phyloP scores from a whole-genome alignment of 2,888 invertebrate genomes.

The Heliconius sara region DNA sequence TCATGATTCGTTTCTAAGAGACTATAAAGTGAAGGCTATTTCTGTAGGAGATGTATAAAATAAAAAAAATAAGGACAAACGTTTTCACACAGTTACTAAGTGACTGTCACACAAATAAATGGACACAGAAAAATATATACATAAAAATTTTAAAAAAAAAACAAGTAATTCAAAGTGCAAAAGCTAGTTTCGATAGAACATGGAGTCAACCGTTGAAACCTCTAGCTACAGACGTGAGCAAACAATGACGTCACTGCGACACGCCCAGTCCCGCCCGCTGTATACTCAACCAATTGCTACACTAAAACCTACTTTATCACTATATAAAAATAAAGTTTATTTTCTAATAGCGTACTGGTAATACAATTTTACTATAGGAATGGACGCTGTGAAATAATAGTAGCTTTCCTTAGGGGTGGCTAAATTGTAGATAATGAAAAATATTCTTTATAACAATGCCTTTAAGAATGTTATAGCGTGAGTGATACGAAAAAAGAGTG shows the following conservation, averaged over 20 bases:
- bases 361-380: slow-evolving; percentile 15
- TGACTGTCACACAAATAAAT: no score
- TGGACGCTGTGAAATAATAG: slow-evolving; percentile 14
- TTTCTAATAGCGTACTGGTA: background rate
- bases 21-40: no score
- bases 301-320: slow-evolving; percentile 34
- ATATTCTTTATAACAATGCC: background rate
- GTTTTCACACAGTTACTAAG: no score
- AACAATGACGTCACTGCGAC: slow-evolving; percentile 65
- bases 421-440: background rate
- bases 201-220: slow-evolving; percentile 19
- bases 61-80: no score
- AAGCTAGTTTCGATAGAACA: slow-evolving; percentile 23
- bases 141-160: background rate
- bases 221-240: slow-evolving; percentile 45
- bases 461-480: background rate
- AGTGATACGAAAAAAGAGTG: background rate
- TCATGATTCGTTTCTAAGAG: no score
- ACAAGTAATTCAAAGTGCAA: background rate
- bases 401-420: slow-evolving; percentile 7
- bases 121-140: background rate
- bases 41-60: no score
- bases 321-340: background rate
- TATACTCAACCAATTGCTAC: slow-evolving; percentile 52
- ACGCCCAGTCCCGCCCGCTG: slow-evolving; percentile 76